A percentile compares a stretch with the other conserved stretches of the same genome.
phyloP scores from a whole-genome alignment of 92 coral and sea anemone species.

The Hydrozoanthus gracilis region DNA sequence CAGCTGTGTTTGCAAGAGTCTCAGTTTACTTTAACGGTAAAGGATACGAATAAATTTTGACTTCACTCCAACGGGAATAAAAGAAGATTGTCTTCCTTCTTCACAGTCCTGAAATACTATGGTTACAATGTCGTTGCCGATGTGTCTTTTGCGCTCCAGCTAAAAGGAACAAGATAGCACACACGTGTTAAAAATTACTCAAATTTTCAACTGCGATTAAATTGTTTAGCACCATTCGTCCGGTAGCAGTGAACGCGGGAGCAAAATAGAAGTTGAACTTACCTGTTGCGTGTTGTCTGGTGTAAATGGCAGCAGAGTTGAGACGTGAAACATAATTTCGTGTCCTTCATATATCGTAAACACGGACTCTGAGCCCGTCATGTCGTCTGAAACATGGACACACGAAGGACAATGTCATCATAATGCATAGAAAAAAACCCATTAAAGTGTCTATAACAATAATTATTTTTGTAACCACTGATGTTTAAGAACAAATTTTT shows the following conservation, averaged over 20 bases:
- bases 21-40: background rate
- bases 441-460: too few relatives aligned
- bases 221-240: background rate
- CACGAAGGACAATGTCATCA: background rate
- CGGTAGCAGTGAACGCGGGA: too few relatives aligned
- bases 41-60: conserved; percentile 99
- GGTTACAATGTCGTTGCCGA: conserved; percentile 97
- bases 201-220: background rate
- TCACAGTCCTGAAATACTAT: conserved; percentile 96
- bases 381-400: conserved; percentile 72
- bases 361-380: conserved; percentile 95
- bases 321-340: conserved; percentile 97
- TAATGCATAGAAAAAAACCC: background rate
- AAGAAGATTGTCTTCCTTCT: conserved; percentile 77
- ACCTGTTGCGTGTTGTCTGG: conserved; percentile 99
- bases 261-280: background rate
- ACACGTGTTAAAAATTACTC: background rate
- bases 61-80: conserved; percentile 90
- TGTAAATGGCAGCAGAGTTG: conserved; percentile 90
- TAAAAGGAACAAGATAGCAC: conserved; percentile 23
- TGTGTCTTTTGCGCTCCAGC: conserved; percentile 98
- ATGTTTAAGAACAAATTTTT: too few relatives aligned
- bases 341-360: conserved; percentile 95
- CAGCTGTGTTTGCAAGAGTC: background rate
- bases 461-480: too few relatives aligned